Base-by-base conservation (phyloP, 2,888 invertebrate species). In the Lysandra bellargus region DNA sequence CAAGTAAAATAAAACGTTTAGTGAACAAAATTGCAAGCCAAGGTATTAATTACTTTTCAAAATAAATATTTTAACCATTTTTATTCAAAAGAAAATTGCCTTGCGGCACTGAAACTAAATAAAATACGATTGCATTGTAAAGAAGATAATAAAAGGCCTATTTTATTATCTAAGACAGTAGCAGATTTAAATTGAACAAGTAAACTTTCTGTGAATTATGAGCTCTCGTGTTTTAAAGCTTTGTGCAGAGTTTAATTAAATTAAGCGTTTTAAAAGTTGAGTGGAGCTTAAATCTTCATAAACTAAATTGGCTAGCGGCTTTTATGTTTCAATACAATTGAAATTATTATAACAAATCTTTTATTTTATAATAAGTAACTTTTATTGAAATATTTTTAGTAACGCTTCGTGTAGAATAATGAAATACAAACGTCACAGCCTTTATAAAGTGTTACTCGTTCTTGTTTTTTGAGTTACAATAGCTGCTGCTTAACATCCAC, bases 241-340 rank as follows among this genome's bases (percentile, higher is more conserved):
- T 37, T 37, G 69, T 14, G 69, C 33, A 6, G 17, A 69, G 69
- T 69, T 69, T 37, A 69, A 69, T 69, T 69, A 37, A 69, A 69
- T 69, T 69, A 69, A 37, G 69, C 69, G 69, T 69, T 69, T 69
- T 37, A 69, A 69, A 69, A 37, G 33, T 69, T 69, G 33, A 33
- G 33, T 69, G 33, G 69, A 17, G 69, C 33, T 37, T 69, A 33
- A 30, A 33, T 37, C 33, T 33, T 69, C 14, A 69, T 69, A 37
- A 69, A 69, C 33, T 17, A 17, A 23, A 23, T 69, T 61, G 61
- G 57, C 57, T 57, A 7, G 23, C 61, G 23, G 23, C 23, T 23
- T 23, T 61, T 61, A 23, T 61, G 57, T 17, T 57, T 57, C 57
- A 57, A 3, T 57, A 57, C 4, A 57, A 57, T 57, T 57, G 2